These are phyloP conservation scores for Gadus chalcogrammus DNA, from an alignment of 2,113 vertebrate species.

Conservation along the genomic window DNA sequence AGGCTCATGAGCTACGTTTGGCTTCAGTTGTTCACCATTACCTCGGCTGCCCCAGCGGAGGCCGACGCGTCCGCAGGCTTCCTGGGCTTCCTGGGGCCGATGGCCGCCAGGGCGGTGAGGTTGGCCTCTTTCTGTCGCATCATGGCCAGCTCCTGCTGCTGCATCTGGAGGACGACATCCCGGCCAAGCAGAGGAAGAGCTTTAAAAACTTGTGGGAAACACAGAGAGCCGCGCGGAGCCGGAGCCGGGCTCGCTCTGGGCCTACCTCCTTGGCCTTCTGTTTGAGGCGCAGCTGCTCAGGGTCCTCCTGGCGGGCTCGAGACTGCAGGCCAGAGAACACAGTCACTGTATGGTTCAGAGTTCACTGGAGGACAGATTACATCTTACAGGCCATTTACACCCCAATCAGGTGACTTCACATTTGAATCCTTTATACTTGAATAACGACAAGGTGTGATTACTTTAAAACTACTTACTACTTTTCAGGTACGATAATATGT, in stretches of 20 bases:
- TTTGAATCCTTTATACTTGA: too few relatives aligned
- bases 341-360: not conserved
- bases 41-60: constrained; percentile 85
- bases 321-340: constrained; percentile 71
- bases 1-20: not conserved
- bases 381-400: too few relatives aligned
- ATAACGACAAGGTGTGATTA: too few relatives aligned
- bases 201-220: not conserved
- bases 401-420: too few relatives aligned
- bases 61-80: constrained; percentile 82
- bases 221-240: constrained; percentile 7
- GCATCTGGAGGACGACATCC: constrained; percentile 78
- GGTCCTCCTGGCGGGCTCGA: constrained; percentile 97
- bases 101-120: constrained; percentile 91
- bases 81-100: constrained; percentile 92
- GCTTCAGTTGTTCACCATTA: constrained; percentile 47
- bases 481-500: too few relatives aligned
- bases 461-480: too few relatives aligned
- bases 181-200: constrained; percentile 13
- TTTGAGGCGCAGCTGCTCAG: constrained; percentile 93
- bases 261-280: constrained; percentile 97
- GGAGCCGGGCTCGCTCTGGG: not conserved
- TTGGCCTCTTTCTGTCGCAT: constrained; percentile 96
- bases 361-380: not conserved
- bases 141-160: constrained; percentile 94